These are phyloP conservation scores for Leucophenga varia DNA, from an alignment of 1,140 invertebrate genomes.

Conservation along the genomic window DNA sequence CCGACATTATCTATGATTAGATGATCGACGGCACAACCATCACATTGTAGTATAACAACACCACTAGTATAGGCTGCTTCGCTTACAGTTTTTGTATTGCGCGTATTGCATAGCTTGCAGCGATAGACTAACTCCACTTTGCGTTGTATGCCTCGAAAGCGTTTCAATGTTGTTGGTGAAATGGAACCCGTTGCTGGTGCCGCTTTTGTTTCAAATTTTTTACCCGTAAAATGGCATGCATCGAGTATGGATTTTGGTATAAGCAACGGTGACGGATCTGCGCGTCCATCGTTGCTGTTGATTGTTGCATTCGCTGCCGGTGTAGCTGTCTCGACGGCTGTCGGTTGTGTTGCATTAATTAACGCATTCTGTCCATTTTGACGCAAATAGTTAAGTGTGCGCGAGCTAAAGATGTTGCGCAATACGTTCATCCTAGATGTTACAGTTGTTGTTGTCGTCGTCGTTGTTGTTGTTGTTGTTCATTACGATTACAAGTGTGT, in stretches of 20 bases:
- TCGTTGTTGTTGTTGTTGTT: too few species aligned
- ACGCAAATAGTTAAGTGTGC: conserved; percentile 43
- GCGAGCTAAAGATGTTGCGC: conserved; percentile 50
- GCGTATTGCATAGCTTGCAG: conserved; percentile 80
- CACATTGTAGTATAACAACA: conserved; percentile 84
- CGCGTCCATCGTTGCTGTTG: neutral
- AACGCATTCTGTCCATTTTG: conserved; percentile 53
- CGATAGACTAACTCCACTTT: conserved; percentile 77
- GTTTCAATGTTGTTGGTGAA: conserved; percentile 43
- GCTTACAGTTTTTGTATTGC: conserved; percentile 77
- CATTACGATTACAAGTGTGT: too few species aligned
- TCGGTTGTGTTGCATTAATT: conserved; percentile 41
- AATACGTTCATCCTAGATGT: conserved; percentile 53
- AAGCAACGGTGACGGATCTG: conserved; percentile 32
- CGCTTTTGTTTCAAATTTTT: conserved; percentile 24
- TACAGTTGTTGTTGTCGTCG: too few species aligned
- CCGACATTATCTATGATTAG: conserved; percentile 90
- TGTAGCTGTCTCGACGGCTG: conserved; percentile 18
- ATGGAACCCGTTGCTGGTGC: conserved; percentile 26
- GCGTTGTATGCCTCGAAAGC: conserved; percentile 56
- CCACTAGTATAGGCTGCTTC: conserved; percentile 83
- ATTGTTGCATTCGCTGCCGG: conserved; percentile 17
- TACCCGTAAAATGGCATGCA: conserved; percentile 38
- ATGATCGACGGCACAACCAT: conserved; percentile 83
- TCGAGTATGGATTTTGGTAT: conserved; percentile 50